Percentiles rank a stretch among this genome's conserved stretches.
phyloP scores from a whole-genome alignment of 2,797 vertebrate species.

The Poecile montanus region DNA sequence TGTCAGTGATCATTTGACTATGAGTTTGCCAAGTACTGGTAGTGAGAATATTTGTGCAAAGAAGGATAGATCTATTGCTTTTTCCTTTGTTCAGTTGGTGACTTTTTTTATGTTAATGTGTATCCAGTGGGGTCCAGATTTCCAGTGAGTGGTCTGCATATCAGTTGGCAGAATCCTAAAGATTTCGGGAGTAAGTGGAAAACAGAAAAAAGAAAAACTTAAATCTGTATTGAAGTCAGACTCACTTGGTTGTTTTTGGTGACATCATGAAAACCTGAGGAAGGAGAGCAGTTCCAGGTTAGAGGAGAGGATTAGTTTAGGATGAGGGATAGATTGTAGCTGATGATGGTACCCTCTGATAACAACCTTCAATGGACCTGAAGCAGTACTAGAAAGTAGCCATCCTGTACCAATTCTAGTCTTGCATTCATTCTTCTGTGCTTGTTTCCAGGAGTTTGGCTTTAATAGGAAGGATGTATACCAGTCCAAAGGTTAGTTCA shows the following conservation, averaged over 20 bases:
- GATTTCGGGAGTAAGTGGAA: background rate
- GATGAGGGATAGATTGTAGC: background rate
- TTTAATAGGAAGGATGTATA: slow-evolving; percentile 39
- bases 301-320: background rate
- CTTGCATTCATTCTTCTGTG: slow-evolving; percentile 27
- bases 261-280: background rate
- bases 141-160: background rate
- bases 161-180: background rate
- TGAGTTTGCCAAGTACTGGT: background rate
- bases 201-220: background rate
- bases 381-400: background rate
- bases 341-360: background rate
- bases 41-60: background rate
- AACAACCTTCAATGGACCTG: background rate
- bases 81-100: background rate
- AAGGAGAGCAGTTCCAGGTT: background rate
- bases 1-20: background rate
- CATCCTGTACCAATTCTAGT: background rate
- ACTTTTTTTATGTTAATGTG: background rate
- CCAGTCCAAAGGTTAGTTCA: background rate
- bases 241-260: background rate
- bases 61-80: background rate
- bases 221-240: background rate
- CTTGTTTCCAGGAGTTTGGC: slow-evolving; percentile 45
- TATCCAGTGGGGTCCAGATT: background rate